Evolutionary conservation across 2,797 vertebrate genomes (phyloP).

Genomic region (Poeciliopsis infans): DNA sequence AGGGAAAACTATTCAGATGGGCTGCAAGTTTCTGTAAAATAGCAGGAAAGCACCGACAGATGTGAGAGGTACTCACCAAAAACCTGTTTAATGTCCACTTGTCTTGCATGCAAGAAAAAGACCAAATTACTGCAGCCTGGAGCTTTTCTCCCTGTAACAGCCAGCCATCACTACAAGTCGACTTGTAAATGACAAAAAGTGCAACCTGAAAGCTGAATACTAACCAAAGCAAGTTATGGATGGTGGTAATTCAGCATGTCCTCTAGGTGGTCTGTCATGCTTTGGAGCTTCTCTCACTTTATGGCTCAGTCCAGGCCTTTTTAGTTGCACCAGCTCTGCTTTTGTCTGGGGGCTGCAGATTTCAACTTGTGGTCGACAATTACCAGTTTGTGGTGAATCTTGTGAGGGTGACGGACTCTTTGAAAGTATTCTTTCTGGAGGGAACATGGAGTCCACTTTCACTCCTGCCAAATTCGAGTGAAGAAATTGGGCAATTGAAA

Average conservation of each 20-base stretch:
- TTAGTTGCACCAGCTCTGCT: conserved; percentile 7
- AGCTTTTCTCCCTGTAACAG: conserved; percentile 36
- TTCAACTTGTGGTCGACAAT: neutral
- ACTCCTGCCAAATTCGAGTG: neutral
- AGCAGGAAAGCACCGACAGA: neutral
- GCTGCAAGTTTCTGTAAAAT: neutral
- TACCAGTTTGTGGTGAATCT: neutral
- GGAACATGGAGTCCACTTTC: no score
- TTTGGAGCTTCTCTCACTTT: neutral
- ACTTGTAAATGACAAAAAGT: neutral
- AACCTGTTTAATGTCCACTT: conserved; percentile 12
- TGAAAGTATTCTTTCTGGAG: neutral
- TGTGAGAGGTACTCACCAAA: conserved; percentile 59
- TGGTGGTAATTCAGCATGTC: neutral
- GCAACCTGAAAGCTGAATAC: neutral
- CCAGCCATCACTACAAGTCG: neutral
- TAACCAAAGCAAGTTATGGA: conserved; percentile 7
- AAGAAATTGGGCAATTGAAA: neutral
- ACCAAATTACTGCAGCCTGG: conserved; percentile 46
- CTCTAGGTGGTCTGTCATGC: neutral
- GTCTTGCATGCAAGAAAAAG: conserved; percentile 35
- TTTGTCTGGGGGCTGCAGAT: neutral
- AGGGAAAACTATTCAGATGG: neutral
- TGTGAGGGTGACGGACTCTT: neutral
- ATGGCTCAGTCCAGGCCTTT: neutral